Conservation (phyloP, 2,797 vertebrate genomes). For the Rhynchotus rufescens region DNA sequence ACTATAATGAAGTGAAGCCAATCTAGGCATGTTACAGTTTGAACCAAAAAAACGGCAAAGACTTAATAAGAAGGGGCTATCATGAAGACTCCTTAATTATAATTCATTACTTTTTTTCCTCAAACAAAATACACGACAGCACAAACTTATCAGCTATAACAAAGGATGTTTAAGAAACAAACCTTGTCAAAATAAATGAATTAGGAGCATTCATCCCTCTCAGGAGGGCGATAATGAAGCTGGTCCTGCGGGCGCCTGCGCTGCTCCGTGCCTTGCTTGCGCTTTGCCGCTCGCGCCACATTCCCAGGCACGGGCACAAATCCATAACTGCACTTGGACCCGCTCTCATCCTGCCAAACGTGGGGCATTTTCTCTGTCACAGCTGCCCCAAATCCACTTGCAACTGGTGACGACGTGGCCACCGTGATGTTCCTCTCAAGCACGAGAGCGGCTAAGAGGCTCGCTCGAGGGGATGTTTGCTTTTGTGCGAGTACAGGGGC, state of each 20-base stretch:
- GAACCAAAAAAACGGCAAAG: slow-evolving; percentile 11
- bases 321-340: slow-evolving; percentile 13
- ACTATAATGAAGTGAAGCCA: neutral
- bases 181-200: slow-evolving; percentile 64
- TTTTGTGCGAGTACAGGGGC: neutral
- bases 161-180: slow-evolving; percentile 59
- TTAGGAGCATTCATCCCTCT: slow-evolving; percentile 58
- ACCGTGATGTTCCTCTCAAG: neutral
- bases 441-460: neutral
- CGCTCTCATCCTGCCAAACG: neutral
- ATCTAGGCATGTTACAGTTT: neutral
- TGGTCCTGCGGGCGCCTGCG: neutral
- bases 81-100: slow-evolving; percentile 38
- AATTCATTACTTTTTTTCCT: slow-evolving; percentile 21
- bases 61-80: slow-evolving; percentile 16
- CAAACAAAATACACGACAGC: neutral
- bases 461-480: neutral
- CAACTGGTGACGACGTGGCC: too few relatives aligned
- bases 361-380: slow-evolving; percentile 13
- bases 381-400: neutral
- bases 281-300: slow-evolving; percentile 9
- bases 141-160: slow-evolving; percentile 56
- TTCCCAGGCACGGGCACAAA: slow-evolving; percentile 16
- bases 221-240: slow-evolving; percentile 48
- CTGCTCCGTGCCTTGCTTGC: neutral